These are phyloP conservation scores for Albula goreensis DNA, from an alignment of 2,113 vertebrate genomes.

Conservation along the genomic window DNA sequence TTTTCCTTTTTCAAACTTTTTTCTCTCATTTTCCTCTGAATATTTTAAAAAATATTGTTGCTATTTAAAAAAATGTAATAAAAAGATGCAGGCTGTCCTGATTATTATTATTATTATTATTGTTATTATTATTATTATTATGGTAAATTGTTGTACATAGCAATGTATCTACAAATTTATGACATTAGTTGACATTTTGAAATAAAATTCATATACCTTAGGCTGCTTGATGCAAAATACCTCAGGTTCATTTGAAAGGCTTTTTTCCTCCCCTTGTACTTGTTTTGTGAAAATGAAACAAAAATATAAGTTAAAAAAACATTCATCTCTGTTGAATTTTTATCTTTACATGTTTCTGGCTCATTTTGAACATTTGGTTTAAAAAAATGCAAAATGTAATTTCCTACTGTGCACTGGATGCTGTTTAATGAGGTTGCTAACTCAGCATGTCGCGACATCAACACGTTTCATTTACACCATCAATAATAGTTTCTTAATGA, in stretches of 20 bases:
- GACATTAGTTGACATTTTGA: conserved; percentile 72
- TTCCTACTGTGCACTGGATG: not conserved
- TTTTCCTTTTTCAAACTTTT: conserved; percentile 47
- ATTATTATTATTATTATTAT: conserved; percentile 68
- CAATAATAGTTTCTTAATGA: not conserved
- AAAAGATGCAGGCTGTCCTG: conserved; percentile 76
- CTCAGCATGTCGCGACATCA: too few species aligned
- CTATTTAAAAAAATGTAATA: conserved; percentile 74
- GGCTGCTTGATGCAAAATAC: conserved; percentile 84
- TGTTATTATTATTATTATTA: conserved; percentile 64
- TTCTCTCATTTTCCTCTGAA: conserved; percentile 52
- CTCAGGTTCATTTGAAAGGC: conserved; percentile 80
- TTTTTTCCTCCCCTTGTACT: conserved; percentile 77
- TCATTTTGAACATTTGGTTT: too few species aligned
- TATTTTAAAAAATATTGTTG: conserved; percentile 65
- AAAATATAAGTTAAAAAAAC: conserved; percentile 76
- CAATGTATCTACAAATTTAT: conserved; percentile 67
- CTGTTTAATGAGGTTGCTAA: not conserved
- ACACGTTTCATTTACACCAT: not conserved
- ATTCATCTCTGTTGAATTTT: conserved; percentile 50
- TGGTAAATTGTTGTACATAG: conserved; percentile 65
- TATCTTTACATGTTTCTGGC: not conserved
- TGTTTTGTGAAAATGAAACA: conserved; percentile 80
- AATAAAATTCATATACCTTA: conserved; percentile 76
- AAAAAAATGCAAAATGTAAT: not conserved